A percentile compares a stretch with the other conserved stretches of the same genome.
Evolutionary conservation across 2,113 vertebrate species (phyloP).

Genomic region (Ifrita kowaldi): DNA sequence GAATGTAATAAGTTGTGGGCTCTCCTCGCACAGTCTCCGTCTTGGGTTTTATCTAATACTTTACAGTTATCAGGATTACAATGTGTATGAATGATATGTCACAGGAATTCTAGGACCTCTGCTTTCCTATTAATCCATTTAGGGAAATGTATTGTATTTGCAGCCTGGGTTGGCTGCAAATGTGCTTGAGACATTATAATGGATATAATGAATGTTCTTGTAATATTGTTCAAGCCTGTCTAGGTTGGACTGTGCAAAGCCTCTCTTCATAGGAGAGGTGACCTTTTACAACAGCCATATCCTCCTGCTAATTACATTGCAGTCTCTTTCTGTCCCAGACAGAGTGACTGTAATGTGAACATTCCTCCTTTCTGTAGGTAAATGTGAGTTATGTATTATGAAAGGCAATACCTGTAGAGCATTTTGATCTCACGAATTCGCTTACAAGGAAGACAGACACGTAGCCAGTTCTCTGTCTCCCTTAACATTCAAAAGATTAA

Average conservation of each 20-base stretch:
- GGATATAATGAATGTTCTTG: not conserved
- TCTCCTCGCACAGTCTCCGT: not conserved
- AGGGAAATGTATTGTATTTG: not conserved
- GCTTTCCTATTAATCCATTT: not conserved
- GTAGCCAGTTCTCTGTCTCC: not conserved
- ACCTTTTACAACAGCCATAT: not conserved
- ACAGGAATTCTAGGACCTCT: not conserved
- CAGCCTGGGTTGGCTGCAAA: not conserved
- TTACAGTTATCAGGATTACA: not conserved
- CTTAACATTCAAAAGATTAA: not conserved
- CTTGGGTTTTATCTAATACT: not conserved
- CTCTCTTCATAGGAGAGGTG: not conserved
- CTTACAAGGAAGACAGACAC: not conserved
- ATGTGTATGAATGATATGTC: not conserved
- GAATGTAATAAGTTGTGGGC: not conserved
- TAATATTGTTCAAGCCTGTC: not conserved
- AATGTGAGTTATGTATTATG: not conserved
- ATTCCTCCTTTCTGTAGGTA: not conserved
- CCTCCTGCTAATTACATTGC: not conserved
- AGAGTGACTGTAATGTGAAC: not conserved
- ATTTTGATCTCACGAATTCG: not conserved
- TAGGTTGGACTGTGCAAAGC: not conserved
- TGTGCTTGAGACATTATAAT: not conserved
- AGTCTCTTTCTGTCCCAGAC: not conserved
- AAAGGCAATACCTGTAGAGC: not conserved